Conservation (phyloP, 2,888 invertebrate genomes). For the Phyto melanocephala region DNA sequence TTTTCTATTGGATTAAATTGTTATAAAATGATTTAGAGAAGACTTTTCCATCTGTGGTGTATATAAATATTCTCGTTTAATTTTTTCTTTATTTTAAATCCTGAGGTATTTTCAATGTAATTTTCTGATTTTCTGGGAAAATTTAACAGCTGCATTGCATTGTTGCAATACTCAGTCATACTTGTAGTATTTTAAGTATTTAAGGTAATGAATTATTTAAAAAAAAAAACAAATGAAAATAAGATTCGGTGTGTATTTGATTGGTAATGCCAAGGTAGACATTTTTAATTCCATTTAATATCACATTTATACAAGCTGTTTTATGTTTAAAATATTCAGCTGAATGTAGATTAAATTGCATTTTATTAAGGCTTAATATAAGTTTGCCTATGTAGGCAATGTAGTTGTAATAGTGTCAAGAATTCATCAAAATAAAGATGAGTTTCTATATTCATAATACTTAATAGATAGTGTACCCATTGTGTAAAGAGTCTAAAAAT, state of each 20-base stretch:
- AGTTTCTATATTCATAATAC: no score
- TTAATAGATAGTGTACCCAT: no score
- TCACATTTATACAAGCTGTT: neutral
- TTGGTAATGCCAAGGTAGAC: neutral
- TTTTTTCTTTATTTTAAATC: neutral
- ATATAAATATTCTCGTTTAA: neutral
- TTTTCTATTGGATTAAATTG: slow-evolving; percentile 58
- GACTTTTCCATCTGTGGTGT: slow-evolving; percentile 3
- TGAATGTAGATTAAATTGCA: neutral
- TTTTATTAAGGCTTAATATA: no score
- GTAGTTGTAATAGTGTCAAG: no score
- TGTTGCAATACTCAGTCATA: slow-evolving; percentile 4
- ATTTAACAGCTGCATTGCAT: slow-evolving; percentile 52
- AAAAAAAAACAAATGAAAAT: slow-evolving; percentile 1
- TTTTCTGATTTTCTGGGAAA: slow-evolving; percentile 31
- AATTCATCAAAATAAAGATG: no score
- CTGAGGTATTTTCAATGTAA: slow-evolving; percentile 17
- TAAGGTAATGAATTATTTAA: slow-evolving; percentile 39
- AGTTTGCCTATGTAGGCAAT: no score
- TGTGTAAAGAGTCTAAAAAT: no score
- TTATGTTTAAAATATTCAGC: neutral
- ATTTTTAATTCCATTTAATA: slow-evolving; percentile 13
- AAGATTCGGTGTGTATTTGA: slow-evolving; percentile 15
- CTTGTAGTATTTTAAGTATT: neutral
- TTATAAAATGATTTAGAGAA: slow-evolving; percentile 51